phyloP scores from a whole-genome alignment of 2,888 invertebrate genomes.

The Lasioglossum oenotherae region DNA sequence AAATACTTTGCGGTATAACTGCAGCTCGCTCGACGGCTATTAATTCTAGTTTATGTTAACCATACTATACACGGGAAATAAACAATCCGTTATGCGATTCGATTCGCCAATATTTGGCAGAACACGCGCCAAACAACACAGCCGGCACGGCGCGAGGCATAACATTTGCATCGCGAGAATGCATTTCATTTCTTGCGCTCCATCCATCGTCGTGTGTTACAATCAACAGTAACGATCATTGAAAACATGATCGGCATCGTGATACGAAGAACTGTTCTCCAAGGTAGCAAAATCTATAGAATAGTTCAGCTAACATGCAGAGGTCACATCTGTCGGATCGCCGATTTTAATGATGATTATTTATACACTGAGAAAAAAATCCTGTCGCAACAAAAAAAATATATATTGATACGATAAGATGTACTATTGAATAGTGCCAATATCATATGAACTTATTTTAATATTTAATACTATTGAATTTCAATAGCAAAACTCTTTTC shows the following conservation, averaged over 20 bases:
- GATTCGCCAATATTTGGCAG: slow-evolving; percentile 55
- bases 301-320: too few relatives aligned
- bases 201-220: neutral
- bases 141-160: neutral
- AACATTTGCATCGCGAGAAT: slow-evolving; percentile 31
- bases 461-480: too few relatives aligned
- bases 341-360: too few relatives aligned
- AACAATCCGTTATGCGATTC: slow-evolving; percentile 62
- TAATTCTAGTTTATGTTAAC: slow-evolving; percentile 55
- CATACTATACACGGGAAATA: slow-evolving; percentile 39
- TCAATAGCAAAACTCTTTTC: too few relatives aligned
- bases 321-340: too few relatives aligned
- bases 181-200: slow-evolving; percentile 27
- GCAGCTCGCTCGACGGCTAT: slow-evolving; percentile 49
- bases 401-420: too few relatives aligned
- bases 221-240: neutral
- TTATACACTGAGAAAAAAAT: too few relatives aligned
- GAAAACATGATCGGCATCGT: slow-evolving; percentile 11
- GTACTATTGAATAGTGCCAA: too few relatives aligned
- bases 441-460: too few relatives aligned
- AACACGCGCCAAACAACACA: slow-evolving; percentile 21
- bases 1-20: slow-evolving; percentile 60
- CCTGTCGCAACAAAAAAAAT: too few relatives aligned
- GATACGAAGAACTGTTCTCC: neutral
- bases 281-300: neutral